Evolutionary conservation across 2,113 vertebrate species (phyloP), one percentile per base, ranked within the genome.

Genomic region (Plotosus lineatus): DNA sequence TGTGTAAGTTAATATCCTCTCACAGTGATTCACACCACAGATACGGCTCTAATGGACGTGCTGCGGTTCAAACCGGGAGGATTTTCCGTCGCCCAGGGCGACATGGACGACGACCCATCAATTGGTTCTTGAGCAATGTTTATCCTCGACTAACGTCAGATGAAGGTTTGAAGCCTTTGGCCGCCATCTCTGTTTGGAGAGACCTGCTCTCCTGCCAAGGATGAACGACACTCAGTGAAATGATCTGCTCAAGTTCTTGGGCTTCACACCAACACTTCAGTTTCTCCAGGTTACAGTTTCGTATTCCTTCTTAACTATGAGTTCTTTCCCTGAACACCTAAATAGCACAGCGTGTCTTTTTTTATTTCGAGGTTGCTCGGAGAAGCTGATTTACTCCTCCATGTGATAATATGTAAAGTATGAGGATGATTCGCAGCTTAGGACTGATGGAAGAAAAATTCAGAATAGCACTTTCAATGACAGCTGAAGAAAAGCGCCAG

Each of bases 131-230:
- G 5, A 73, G 56, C 42, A 15, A 51, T 9, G 5, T 60, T 83
- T 75, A 81, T 68, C 78, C 82, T 78, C 81, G 78, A 61, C 53
- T 31, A 46, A 36, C 44, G 4, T 42, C 40, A 66, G 23, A 28
- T n/a, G 48, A 73, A 12, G 28, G 26, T 55, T 63, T 75, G 36
- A 11, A 46, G n/a, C n/a, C n/a, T n/a, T n/a, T n/a, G n/a, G n/a
- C 51, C 10, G 12, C n/a, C 11, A 33, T 73, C 78, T 85, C 78
- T 17, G 69, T 80, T 82, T 85, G 79, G 76, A 71, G 50, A 11
- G 19, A 7, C 10, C 31, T 72, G 36, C 75, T 75, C 51, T 60
- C 77, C 69, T 56, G 76, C 50, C 26, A 66, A 68, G 21, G 36
- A 71, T 42, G 53, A 31, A 12, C 77, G 63, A 85, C 72, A 15